Evolutionary conservation across 2,113 vertebrate genomes (phyloP).

Genomic region (Opisthocomus hoazin): DNA sequence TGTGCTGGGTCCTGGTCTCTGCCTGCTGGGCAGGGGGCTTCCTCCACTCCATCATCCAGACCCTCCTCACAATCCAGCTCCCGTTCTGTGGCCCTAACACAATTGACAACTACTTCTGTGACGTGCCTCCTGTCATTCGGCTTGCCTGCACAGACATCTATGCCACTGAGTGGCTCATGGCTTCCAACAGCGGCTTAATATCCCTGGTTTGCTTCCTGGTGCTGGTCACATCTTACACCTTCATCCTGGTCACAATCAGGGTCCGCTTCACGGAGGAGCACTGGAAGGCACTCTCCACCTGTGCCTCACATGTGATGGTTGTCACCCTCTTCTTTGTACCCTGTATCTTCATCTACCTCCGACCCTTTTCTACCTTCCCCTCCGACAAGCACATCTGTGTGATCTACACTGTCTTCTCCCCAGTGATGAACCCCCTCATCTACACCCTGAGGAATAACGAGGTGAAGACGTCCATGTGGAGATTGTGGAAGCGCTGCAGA

Average conservation of each 20-base stretch:
- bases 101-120: constrained; percentile 44
- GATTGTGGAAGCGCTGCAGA: background rate
- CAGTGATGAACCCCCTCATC: constrained; percentile 19
- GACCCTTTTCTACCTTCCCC: background rate
- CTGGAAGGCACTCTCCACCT: constrained; percentile 51
- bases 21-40: constrained; percentile 45
- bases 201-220: constrained; percentile 52
- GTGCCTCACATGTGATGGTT: background rate
- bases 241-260: constrained; percentile 32
- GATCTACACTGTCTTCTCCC: background rate
- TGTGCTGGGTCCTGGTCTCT: constrained; percentile 1
- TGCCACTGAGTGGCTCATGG: constrained; percentile 42
- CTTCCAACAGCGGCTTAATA: constrained; percentile 47
- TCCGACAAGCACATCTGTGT: background rate
- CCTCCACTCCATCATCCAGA: constrained; percentile 23
- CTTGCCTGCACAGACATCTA: constrained; percentile 37
- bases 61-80: background rate
- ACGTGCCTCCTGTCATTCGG: background rate
- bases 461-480: constrained; percentile 15
- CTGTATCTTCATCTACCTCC: constrained; percentile 50
- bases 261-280: background rate
- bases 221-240: constrained; percentile 21
- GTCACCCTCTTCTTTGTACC: constrained; percentile 53
- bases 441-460: constrained; percentile 28
- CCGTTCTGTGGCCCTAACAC: constrained; percentile 45